phyloP scores from a whole-genome alignment of 1,140 invertebrate species.

The Scaptodrosophila lebanonensis region DNA sequence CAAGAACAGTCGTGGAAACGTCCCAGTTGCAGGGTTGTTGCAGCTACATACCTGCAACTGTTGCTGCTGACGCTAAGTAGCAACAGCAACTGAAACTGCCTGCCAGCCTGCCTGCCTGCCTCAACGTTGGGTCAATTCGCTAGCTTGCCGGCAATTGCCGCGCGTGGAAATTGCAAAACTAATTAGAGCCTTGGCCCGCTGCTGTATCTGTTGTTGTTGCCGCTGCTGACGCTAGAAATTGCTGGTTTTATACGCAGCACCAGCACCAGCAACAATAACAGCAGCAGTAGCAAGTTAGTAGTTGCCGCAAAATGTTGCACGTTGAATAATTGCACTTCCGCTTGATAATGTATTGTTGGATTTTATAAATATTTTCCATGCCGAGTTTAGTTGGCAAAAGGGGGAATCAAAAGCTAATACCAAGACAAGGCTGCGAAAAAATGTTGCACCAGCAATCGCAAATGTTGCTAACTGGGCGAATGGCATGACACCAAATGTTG shows the following conservation, averaged over 20 bases:
- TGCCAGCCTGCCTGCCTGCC: neutral
- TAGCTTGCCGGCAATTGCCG: slow-evolving; percentile 26
- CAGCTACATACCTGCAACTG: slow-evolving; percentile 45
- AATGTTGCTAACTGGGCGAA: slow-evolving; percentile 1
- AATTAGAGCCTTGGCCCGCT: slow-evolving; percentile 69
- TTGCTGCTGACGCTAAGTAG: slow-evolving; percentile 62
- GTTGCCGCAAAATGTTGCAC: slow-evolving; percentile 71
- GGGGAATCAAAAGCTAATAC: too few relatives aligned
- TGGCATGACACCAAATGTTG: too few relatives aligned
- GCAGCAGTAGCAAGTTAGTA: slow-evolving; percentile 31
- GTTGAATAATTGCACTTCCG: slow-evolving; percentile 75
- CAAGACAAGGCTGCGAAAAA: neutral
- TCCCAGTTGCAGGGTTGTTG: slow-evolving; percentile 8
- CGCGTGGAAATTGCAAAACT: slow-evolving; percentile 72
- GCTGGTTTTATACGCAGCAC: slow-evolving; percentile 62
- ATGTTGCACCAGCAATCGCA: neutral
- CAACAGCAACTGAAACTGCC: slow-evolving; percentile 34
- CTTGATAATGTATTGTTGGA: slow-evolving; percentile 75
- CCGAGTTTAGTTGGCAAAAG: slow-evolving; percentile 9
- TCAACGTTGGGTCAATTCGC: neutral
- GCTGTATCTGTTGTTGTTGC: slow-evolving; percentile 26
- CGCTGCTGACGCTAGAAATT: slow-evolving; percentile 58
- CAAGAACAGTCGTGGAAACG: too few relatives aligned
- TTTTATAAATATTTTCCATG: slow-evolving; percentile 74
- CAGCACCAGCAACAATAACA: slow-evolving; percentile 15